A percentile compares a stretch with the other conserved stretches of the same genome.
Conservation (phyloP, 2,113 vertebrate genomes). For the Dipodomys stephensi region DNA sequence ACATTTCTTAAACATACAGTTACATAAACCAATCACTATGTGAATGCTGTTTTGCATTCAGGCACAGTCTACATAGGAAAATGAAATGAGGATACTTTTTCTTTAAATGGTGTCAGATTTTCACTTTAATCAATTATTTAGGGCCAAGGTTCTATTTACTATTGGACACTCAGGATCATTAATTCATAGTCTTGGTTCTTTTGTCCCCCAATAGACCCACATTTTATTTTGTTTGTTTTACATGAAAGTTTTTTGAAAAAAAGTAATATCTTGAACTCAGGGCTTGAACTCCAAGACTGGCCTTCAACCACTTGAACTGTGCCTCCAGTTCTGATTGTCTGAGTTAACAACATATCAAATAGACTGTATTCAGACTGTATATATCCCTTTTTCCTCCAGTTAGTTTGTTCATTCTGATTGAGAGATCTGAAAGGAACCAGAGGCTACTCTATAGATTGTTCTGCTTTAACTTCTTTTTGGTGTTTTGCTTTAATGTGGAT, state of each 20-base stretch:
- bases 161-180: background rate
- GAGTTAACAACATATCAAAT: constrained; percentile 35
- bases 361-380: constrained; percentile 13
- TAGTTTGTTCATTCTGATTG: background rate
- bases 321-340: constrained; percentile 6
- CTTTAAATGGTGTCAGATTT: constrained; percentile 16
- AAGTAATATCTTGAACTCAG: too few relatives aligned
- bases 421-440: constrained; percentile 1
- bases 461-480: background rate
- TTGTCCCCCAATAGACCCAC: background rate
- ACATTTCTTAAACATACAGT: background rate
- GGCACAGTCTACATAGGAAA: constrained; percentile 17
- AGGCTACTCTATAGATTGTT: background rate
- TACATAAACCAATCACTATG: background rate
- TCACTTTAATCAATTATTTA: background rate
- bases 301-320: too few relatives aligned
- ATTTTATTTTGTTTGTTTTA: constrained; percentile 29
- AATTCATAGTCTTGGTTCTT: background rate
- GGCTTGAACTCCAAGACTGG: too few relatives aligned
- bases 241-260: background rate
- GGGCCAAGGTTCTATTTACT: constrained; percentile 1
- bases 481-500: constrained; percentile 16
- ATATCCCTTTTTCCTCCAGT: background rate
- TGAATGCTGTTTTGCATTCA: background rate
- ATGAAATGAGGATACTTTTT: background rate